phyloP scores from a whole-genome alignment of 2,888 invertebrate genomes.

The Microctonus brassicae region DNA sequence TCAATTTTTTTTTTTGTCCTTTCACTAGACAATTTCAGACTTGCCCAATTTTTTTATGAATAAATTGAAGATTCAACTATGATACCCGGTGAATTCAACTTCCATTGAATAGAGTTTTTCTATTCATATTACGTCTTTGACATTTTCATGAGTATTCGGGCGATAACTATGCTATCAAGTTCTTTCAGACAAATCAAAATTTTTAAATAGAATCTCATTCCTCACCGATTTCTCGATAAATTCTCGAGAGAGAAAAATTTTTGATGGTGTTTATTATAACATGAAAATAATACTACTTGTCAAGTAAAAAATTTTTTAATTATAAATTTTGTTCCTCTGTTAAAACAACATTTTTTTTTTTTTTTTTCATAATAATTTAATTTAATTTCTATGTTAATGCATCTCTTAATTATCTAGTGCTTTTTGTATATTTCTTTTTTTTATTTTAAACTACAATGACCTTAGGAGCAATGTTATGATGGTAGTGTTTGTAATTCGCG shows the following conservation, averaged over 20 bases:
- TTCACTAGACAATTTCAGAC: not conserved
- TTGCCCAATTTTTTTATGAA: not conserved
- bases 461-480: constrained; percentile 1
- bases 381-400: constrained; percentile 5
- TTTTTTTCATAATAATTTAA: not conserved
- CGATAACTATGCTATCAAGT: constrained; percentile 9
- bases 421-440: not conserved
- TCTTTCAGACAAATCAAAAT: constrained; percentile 2
- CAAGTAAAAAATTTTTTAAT: not conserved
- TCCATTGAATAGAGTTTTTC: constrained; percentile 21
- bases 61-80: not conserved
- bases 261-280: not conserved
- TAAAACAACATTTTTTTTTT: no score
- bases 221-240: not conserved
- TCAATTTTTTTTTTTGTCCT: not conserved
- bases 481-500: constrained; percentile 44
- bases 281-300: not conserved
- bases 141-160: not conserved
- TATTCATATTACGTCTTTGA: not conserved
- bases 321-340: not conserved
- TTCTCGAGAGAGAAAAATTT: not conserved
- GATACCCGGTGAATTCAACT: constrained; percentile 1
- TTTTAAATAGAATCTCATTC: not conserved
- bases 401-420: not conserved
- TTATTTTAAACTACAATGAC: not conserved